Evolutionary conservation across 2,888 invertebrate genomes (phyloP).

Genomic region (Drosophila eohydei): DNA sequence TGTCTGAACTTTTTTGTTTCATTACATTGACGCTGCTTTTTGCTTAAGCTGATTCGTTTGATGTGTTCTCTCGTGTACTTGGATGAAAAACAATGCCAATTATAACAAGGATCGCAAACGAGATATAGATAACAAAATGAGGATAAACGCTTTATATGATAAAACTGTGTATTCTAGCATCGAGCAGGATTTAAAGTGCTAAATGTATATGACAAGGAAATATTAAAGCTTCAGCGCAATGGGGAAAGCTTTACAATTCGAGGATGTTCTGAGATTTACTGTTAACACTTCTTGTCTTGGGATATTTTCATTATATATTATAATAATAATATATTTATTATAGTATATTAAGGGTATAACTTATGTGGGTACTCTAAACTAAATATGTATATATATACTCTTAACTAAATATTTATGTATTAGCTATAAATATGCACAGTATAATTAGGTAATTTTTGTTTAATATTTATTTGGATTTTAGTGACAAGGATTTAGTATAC

Average conservation of each 20-base stretch:
- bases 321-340: neutral
- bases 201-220: neutral
- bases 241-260: neutral
- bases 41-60: constrained; percentile 68
- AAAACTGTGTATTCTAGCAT: neutral
- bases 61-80: constrained; percentile 50
- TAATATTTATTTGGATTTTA: constrained; percentile 39
- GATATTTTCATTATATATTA: neutral
- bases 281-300: constrained; percentile 31
- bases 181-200: neutral
- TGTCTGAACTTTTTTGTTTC: constrained; percentile 55
- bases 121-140: neutral
- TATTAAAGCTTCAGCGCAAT: neutral
- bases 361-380: constrained; percentile 60
- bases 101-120: constrained; percentile 46
- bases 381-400: constrained; percentile 19
- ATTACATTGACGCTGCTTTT: constrained; percentile 59
- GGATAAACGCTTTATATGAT: neutral
- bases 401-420: constrained; percentile 44
- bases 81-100: constrained; percentile 63
- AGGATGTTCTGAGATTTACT: neutral
- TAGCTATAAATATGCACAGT: constrained; percentile 39
- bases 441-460: constrained; percentile 4
- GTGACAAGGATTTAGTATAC: constrained; percentile 48
- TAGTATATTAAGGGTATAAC: constrained; percentile 24